Base-by-base conservation (phyloP, 2,113 vertebrate species). In the Aix galericulata region DNA sequence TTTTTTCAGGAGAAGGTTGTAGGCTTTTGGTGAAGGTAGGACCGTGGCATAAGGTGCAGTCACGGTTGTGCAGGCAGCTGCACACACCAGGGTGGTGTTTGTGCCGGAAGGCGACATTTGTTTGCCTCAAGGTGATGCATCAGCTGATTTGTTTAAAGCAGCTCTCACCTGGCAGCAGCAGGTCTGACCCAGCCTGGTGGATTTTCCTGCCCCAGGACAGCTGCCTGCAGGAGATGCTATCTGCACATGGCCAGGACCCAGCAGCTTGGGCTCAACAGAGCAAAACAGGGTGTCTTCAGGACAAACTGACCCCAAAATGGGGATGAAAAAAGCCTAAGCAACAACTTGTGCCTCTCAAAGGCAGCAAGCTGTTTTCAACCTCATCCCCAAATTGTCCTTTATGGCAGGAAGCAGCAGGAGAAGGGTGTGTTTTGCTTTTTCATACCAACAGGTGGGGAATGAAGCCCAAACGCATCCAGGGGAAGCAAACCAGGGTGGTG, bases 181-280 rank as follows among this genome's bases (percentile, higher is more conserved):
- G 74, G 69, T 62, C 29, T 11, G 27, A 34, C 34, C 67, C 62
- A 53, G 74, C 31, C 52, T 16, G 2, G 27, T 0, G 3, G 71
- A 72, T 85, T 71, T 59, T 44, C 52, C 60, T 75, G 50, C 52
- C 50, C 0, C 0, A 40, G 50, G n/a, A 36, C 7, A 46, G n/a
- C 21, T 1, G n/a, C 36, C 26, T 78, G 26, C 42, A 7, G 34
- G 79, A 86, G 91, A 90, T 48, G 67, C 20, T 64, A 60, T 88
- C 76, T 25, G 22, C 31, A 53, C 6, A 0, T 29, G 68, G 67
- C 9, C 0, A 1, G 22, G 52, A 52, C 34, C 55, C 2, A 0
- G 15, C 40, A 40, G 5, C 26, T 29, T 4, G 53, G 68, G 17
- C 53, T 66, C 44, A 22, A 38, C 1, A 4, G 64, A n/a, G 53